Evolutionary conservation across 2,797 vertebrate genomes (phyloP), one percentile per base, ranked within the genome.

Genomic region (Stomatorhinus walkeri): DNA sequence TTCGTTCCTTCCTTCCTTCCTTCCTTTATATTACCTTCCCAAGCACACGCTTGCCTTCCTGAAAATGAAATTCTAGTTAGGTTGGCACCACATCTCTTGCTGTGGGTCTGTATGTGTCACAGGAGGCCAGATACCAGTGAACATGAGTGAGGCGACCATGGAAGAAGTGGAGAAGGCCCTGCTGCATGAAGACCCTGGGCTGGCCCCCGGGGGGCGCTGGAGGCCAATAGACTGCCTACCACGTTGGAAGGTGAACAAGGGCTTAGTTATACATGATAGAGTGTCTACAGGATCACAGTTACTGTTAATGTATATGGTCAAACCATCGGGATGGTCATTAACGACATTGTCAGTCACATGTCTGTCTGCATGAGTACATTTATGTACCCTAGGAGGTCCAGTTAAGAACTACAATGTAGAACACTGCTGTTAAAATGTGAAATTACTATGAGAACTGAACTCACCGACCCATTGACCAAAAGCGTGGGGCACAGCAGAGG

Each of bases 121-220:
- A 97, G 96, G 95, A 95, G 96, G 96, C 90, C 94, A 92, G 0
- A 92, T 96, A 0, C 94, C 95, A 92, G 92, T 97, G 93, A 97
- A 96, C 93, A 96, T 97, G 96, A 97, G 95, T 0, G 96, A 96
- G 91, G 95, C 96, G 4, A 92, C 92, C 24, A 95, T 96, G 95
- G 95, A 95, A 1, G 94, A 94, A 24, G 93, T 96, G 89, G 95
- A 96, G 36, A 93, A 95, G 87, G 28, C 2, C n/a, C 89, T 94
- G 90, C 95, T 96, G 92, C 92, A 94, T 6, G 94, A 90, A 91
- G 96, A 96, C 90, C 92, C 93, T 85, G 87, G 93, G 88, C 94
- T 97, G 92, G 94, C 92, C 90, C 92, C 94, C 0, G 96, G 96
- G 87, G 96, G 96, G 22, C 95, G 95, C 91, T 97, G 96, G 96